phyloP scores from a whole-genome alignment of 30 jellyfish, hydroid and myxozoan species.

The Sanderia malayensis region DNA sequence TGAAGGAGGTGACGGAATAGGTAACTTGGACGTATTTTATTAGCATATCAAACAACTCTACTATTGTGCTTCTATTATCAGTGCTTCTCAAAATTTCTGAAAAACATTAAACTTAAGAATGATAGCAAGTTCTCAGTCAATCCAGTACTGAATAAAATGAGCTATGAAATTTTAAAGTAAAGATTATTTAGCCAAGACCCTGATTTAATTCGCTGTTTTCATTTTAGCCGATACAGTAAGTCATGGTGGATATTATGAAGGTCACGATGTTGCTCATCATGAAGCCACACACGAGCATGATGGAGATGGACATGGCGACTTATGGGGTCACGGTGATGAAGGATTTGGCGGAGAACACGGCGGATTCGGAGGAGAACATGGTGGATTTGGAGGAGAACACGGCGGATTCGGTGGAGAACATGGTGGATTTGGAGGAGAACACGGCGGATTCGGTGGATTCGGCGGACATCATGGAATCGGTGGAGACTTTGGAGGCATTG shows the following conservation, averaged over 20 bases:
- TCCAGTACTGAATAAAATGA: too few species aligned
- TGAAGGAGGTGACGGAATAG: slow-evolving; percentile 57
- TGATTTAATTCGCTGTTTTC: too few species aligned
- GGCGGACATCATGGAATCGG: slow-evolving; percentile 47
- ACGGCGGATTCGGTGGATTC: slow-evolving; percentile 15
- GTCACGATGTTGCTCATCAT: slow-evolving; percentile 83
- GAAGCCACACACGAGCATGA: slow-evolving; percentile 72
- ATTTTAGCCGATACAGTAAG: slow-evolving; percentile 54
- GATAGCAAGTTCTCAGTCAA: too few species aligned
- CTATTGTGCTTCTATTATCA: too few species aligned
- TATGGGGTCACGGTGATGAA: slow-evolving; percentile 63
- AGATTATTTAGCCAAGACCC: too few species aligned
- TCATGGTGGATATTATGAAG: slow-evolving; percentile 93
- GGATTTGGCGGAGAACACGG: slow-evolving; percentile 73
- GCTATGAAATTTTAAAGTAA: too few species aligned
- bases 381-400: slow-evolving; percentile 51
- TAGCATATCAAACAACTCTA: too few species aligned
- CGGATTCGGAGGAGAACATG: slow-evolving; percentile 48
- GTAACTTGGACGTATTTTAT: too few species aligned
- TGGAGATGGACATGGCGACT: slow-evolving; percentile 25
- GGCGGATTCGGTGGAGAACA: slow-evolving; percentile 56
- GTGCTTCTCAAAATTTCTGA: too few species aligned
- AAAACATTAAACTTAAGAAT: too few species aligned
- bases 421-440: slow-evolving; percentile 43
- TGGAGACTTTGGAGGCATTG: slow-evolving; percentile 63